Evolutionary conservation across 2,888 invertebrate genomes (phyloP).

Genomic region (Mactromeris polynyma): DNA sequence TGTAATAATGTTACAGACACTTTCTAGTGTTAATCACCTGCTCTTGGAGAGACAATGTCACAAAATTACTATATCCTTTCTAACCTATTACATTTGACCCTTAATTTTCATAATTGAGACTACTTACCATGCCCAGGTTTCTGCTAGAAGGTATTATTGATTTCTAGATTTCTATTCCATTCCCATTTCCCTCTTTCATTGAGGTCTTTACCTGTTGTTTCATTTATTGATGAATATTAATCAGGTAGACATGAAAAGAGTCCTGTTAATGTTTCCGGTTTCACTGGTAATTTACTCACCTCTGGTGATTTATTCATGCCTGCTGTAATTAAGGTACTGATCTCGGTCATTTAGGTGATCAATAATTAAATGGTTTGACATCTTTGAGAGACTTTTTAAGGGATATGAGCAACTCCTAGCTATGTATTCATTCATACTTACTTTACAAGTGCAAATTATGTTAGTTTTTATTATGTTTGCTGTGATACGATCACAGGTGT

Average conservation of each 20-base stretch:
- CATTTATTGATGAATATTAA: not conserved
- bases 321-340: not conserved
- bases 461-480: no score
- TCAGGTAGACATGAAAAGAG: not conserved
- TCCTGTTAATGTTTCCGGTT: not conserved
- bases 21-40: no score
- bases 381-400: not conserved
- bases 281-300: constrained; percentile 2
- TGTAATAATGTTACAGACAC: no score
- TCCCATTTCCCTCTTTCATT: not conserved
- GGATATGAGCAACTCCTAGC: not conserved
- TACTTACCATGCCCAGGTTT: no score
- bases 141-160: not conserved
- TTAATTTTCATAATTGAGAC: no score
- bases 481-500: no score
- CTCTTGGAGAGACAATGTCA: no score
- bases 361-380: not conserved
- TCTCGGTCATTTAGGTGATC: not conserved
- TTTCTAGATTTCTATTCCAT: not conserved
- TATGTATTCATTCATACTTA: not conserved
- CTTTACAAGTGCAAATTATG: no score
- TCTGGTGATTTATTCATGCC: constrained; percentile 4
- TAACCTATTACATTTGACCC: no score
- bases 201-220: not conserved
- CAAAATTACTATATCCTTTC: no score